phyloP scores from a whole-genome alignment of 2,888 invertebrate species.

The Cataglyphis albicans region DNA sequence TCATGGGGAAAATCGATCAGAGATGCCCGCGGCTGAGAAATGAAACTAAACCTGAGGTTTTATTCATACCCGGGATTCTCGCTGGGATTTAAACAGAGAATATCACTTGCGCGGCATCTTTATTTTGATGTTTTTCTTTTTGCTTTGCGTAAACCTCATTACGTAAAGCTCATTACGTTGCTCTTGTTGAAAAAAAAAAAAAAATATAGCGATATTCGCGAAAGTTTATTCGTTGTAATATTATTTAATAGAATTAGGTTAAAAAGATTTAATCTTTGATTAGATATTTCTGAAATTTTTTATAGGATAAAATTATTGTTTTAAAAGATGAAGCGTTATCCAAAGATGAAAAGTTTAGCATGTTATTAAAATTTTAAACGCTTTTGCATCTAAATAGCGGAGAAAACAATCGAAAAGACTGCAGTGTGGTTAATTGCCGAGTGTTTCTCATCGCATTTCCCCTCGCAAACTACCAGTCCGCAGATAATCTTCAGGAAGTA shows the following conservation, averaged over 20 bases:
- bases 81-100: neutral
- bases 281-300: neutral
- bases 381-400: neutral
- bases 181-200: neutral
- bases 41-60: neutral
- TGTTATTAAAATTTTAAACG: neutral
- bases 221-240: neutral
- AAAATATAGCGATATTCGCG: neutral
- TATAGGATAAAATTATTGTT: neutral
- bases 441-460: slow-evolving; percentile 36
- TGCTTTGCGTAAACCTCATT: neutral
- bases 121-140: neutral
- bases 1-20: neutral
- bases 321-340: neutral
- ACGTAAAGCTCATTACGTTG: too few species aligned
- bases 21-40: slow-evolving; percentile 1
- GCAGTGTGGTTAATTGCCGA: slow-evolving; percentile 37
- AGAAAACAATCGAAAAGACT: slow-evolving; percentile 23
- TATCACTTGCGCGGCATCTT: neutral
- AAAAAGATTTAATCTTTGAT: neutral
- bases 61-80: neutral
- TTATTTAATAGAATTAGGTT: neutral
- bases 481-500: slow-evolving; percentile 69
- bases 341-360: neutral
- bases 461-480: slow-evolving; percentile 10